Evolutionary conservation across 2,113 vertebrate genomes (phyloP).

Genomic region (Stigmatopora argus): DNA sequence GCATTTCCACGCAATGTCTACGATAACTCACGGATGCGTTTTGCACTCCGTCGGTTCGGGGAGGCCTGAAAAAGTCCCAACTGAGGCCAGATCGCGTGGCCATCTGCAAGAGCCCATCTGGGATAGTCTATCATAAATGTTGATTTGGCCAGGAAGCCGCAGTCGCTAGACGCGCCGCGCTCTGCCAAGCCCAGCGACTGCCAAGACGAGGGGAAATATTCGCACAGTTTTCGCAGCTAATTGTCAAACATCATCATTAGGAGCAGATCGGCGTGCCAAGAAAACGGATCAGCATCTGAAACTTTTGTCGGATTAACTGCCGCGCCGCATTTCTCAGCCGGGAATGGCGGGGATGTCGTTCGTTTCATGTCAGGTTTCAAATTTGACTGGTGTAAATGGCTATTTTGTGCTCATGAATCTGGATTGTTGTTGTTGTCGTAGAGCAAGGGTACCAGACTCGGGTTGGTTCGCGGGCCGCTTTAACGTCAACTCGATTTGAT

Average conservation of each 20-base stretch:
- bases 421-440: neutral
- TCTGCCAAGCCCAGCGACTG: constrained; percentile 51
- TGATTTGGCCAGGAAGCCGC: constrained; percentile 58
- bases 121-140: constrained; percentile 62
- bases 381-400: neutral
- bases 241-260: constrained; percentile 63
- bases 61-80: constrained; percentile 52
- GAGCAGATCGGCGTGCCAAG: constrained; percentile 32
- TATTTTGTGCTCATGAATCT: neutral
- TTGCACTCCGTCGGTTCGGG: constrained; percentile 24
- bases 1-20: neutral
- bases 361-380: neutral
- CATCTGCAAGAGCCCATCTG: constrained; percentile 69
- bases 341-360: neutral
- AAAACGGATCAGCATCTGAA: constrained; percentile 17
- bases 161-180: constrained; percentile 45
- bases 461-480: no score
- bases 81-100: constrained; percentile 56
- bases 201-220: constrained; percentile 54
- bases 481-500: no score
- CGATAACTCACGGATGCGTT: constrained; percentile 36
- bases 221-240: constrained; percentile 58
- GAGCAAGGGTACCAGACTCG: no score
- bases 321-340: neutral
- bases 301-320: constrained; percentile 28